Conservation (phyloP, 1,140 invertebrate species). For the Drosophila neocordata region DNA sequence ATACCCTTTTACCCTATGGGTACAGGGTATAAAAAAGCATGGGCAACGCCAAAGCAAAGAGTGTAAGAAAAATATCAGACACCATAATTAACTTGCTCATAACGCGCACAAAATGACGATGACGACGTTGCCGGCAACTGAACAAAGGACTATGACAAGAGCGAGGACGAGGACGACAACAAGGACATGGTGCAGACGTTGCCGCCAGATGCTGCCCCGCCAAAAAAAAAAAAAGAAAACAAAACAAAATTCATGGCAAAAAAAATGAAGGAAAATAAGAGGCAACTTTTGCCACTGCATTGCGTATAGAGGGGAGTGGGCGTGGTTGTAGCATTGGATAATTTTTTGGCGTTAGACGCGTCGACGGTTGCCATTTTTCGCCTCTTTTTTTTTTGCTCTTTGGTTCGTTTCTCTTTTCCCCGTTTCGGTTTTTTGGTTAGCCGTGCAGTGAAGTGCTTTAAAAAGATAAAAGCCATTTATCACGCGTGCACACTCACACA, state of each 20-base stretch:
- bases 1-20: no score
- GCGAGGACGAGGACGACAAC: no score
- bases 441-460: constrained; percentile 73
- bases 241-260: constrained; percentile 4
- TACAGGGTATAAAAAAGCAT: no score
- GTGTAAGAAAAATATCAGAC: constrained; percentile 68
- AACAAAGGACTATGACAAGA: constrained; percentile 30
- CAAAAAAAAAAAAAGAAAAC: neutral
- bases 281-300: constrained; percentile 42
- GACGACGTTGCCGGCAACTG: neutral
- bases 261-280: constrained; percentile 14
- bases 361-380: constrained; percentile 24
- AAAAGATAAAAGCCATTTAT: constrained; percentile 81
- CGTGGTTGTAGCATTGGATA: constrained; percentile 61
- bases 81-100: constrained; percentile 79
- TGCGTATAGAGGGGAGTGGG: constrained; percentile 17
- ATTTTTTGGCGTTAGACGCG: constrained; percentile 35
- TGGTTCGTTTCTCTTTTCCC: constrained; percentile 2
- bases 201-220: constrained; percentile 57
- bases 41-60: constrained; percentile 28
- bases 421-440: constrained; percentile 40
- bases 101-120: constrained; percentile 54
- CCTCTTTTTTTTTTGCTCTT: constrained; percentile 7
- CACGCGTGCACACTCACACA: constrained; percentile 59
- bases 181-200: constrained; percentile 29